These are phyloP conservation scores for Loxodonta africana DNA, from an alignment of 2,113 vertebrate species.

Conservation along the genomic window DNA sequence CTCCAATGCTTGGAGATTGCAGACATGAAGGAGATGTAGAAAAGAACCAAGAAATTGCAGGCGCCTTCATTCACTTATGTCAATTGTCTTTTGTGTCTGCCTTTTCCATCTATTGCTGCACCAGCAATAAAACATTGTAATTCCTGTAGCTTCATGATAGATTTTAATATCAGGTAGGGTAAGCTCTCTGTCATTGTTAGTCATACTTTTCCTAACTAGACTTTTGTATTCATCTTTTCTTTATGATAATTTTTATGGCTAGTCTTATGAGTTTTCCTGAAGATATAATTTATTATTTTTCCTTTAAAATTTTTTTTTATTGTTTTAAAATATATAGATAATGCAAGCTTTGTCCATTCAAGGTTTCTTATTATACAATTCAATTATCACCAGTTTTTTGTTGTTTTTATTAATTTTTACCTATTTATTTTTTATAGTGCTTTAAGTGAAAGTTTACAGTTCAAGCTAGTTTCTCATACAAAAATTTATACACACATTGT, in stretches of 20 bases:
- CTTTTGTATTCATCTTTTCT: constrained; percentile 23
- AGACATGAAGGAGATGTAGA: neutral
- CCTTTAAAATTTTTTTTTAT: no score
- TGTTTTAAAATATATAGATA: no score
- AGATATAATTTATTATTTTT: no score
- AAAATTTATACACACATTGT: no score
- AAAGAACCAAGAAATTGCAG: fast-evolving
- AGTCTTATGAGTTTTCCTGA: neutral
- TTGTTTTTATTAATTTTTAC: no score
- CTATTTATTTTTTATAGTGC: no score
- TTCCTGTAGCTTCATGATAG: constrained; percentile 26
- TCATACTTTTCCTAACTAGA: constrained; percentile 50
- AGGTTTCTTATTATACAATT: no score
- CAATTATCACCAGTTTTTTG: no score
- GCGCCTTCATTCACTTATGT: neutral
- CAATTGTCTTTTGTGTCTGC: neutral
- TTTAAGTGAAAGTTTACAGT: no score
- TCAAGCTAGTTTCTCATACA: no score
- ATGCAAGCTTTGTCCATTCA: no score
- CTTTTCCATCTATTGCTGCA: neutral
- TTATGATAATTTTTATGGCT: constrained; percentile 6
- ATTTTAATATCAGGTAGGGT: constrained; percentile 47
- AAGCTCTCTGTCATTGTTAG: neutral
- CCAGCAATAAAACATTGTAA: constrained; percentile 29
- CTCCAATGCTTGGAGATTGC: neutral